Conservation (phyloP, 2,797 vertebrate species). For the Nasua narica region DNA sequence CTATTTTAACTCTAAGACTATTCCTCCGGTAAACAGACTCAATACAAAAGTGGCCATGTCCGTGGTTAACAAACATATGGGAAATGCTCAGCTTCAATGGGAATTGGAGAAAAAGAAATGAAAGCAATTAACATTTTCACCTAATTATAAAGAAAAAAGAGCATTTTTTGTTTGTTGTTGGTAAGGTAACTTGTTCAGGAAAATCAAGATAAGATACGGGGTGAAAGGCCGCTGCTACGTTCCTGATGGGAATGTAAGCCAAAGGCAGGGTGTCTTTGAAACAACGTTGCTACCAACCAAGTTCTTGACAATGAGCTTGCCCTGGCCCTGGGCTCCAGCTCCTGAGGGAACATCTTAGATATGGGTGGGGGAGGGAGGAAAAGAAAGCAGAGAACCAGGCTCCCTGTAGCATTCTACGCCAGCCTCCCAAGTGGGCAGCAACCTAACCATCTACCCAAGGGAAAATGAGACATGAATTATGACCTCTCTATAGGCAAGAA, state of each 20-base stretch:
- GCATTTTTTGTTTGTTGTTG: not conserved
- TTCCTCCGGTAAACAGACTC: not conserved
- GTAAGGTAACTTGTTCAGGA: not conserved
- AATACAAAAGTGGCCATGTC: not conserved
- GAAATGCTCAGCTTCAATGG: not conserved
- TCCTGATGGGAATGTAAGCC: fast-evolving
- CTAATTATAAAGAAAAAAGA: not conserved
- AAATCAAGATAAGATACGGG: fast-evolving
- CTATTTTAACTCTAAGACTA: not conserved
- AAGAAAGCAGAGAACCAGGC: no score
- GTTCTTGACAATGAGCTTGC: fast-evolving
- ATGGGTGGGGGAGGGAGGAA: no score
- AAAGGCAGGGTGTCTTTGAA: fast-evolving
- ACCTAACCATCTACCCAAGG: not conserved
- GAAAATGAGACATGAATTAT: not conserved
- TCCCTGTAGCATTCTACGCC: not conserved
- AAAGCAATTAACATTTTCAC: not conserved
- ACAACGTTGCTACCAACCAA: fast-evolving
- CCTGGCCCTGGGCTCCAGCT: not conserved
- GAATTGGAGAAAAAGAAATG: not conserved
- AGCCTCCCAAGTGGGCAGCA: not conserved
- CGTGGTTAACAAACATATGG: not conserved
- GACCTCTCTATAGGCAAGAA: not conserved
- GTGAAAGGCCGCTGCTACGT: fast-evolving
- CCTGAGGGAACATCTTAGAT: not conserved